Evolutionary conservation across 2,888 invertebrate genomes (phyloP).

Genomic region (Prosopocoilus inquinatus): DNA sequence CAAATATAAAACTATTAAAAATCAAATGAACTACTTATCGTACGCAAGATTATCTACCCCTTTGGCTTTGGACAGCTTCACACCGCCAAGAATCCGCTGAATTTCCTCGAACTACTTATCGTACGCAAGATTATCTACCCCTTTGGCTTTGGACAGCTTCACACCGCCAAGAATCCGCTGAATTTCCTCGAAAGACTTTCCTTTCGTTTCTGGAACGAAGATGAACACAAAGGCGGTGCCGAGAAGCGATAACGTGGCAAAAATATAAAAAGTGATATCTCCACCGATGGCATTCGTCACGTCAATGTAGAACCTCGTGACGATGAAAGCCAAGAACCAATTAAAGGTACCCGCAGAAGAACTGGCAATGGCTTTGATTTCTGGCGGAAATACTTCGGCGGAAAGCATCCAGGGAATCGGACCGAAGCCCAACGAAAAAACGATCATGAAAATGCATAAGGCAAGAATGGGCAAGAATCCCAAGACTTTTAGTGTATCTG

Average conservation of each 20-base stretch:
- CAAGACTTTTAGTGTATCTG: constrained; percentile 54
- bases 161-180: constrained; percentile 53
- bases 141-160: constrained; percentile 3
- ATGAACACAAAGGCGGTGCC: constrained; percentile 69
- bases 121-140: constrained; percentile 19
- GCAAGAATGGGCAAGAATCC: constrained; percentile 75
- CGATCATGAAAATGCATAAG: constrained; percentile 72
- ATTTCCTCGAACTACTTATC: constrained; percentile 58
- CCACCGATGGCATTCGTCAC: constrained; percentile 57
- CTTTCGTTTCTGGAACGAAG: constrained; percentile 67
- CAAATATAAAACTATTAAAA: too few species aligned
- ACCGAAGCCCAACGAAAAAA: constrained; percentile 82
- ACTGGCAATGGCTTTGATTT: constrained; percentile 74
- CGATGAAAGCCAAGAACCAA: constrained; percentile 77
- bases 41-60: constrained; percentile 20
- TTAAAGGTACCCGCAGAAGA: constrained; percentile 79
- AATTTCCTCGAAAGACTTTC: constrained; percentile 68
- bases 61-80: constrained; percentile 1
- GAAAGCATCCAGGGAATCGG: constrained; percentile 88
- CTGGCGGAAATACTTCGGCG: constrained; percentile 77
- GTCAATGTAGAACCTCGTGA: constrained; percentile 70
- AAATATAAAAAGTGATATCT: constrained; percentile 73
- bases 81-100: constrained; percentile 53
- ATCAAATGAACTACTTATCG: background rate
- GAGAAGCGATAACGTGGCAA: constrained; percentile 63